Base-by-base conservation (phyloP, 2,113 vertebrate species). In the Macrotis lagotis region DNA sequence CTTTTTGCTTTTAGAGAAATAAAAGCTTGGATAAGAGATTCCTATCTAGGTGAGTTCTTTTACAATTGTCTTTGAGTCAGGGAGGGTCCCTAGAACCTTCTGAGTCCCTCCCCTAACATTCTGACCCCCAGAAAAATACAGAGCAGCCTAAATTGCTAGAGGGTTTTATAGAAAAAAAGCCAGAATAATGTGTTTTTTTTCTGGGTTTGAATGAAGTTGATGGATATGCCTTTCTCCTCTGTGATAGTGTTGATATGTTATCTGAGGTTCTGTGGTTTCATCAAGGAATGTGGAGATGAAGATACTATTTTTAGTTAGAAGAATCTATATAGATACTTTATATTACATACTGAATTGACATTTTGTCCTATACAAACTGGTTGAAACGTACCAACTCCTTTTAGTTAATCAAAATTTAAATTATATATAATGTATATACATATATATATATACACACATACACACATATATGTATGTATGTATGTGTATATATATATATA, bases 351-450 rank as follows among this genome's bases (percentile, higher is more conserved):
- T 51, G 4, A 89, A 3, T 89, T 50, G 50, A 26, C 88, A 83
- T 44, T 51, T 48, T 52, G 74, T 44, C 44, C 14, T n/a, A 91
- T 92, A 66, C 0, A 50, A 37, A 25, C 24, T 89, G 48, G 66
- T 90, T 91, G 90, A 95, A 96, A 95, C 48, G 26, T 49, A 2
- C 52, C 66, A n/a, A 89, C 0, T 55, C 95, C 89, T 50, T 88
- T 96, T 94, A 59, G 26, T 59, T 59, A 59, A 59, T 5, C 59
- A 74, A 74, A 74, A 74, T 74, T 74, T 16, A 37, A n/a, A n/a
- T n/a, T n/a, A n/a, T n/a, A n/a, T n/a, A n/a, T n/a, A n/a, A n/a
- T n/a, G n/a, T n/a, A n/a, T n/a, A n/a, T n/a, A n/a, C n/a, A n/a
- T n/a, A n/a, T n/a, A n/a, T n/a, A n/a, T n/a, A n/a, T n/a, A n/a